Evolutionary conservation across 1,140 invertebrate species (phyloP).

Genomic region (Leptonema lineaticorne): DNA sequence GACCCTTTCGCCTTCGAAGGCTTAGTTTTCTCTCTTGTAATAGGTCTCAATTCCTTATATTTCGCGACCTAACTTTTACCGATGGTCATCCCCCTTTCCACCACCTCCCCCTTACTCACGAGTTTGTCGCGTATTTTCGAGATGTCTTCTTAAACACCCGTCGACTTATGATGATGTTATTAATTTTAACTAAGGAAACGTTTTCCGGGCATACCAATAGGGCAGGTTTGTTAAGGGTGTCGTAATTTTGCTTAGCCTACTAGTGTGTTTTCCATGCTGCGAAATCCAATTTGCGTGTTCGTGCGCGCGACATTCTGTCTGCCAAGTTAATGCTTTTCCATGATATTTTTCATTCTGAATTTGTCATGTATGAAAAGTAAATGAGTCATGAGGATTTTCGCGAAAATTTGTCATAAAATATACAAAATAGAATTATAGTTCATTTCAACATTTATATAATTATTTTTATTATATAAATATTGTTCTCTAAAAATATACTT

Average conservation of each 20-base stretch:
- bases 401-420: too few species aligned
- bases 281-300: slow-evolving; percentile 4
- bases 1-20: neutral
- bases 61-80: neutral
- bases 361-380: neutral
- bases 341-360: neutral
- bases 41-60: slow-evolving; percentile 5
- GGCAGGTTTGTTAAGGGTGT: neutral
- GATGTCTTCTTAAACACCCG: neutral
- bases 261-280: neutral
- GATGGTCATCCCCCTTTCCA: neutral
- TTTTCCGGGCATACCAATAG: neutral
- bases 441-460: too few species aligned
- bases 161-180: slow-evolving; percentile 9
- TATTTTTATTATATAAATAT: too few species aligned
- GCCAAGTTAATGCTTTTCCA: neutral
- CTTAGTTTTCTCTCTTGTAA: neutral
- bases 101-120: neutral
- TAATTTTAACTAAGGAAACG: slow-evolving; percentile 8
- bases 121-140: too few species aligned
- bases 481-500: too few species aligned
- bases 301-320: neutral
- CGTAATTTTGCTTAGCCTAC: neutral
- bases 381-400: neutral
- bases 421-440: too few species aligned